These are phyloP conservation scores for Sebastes kiyomatsui DNA, from an alignment of 2,797 vertebrate genomes.

Conservation along the genomic window DNA sequence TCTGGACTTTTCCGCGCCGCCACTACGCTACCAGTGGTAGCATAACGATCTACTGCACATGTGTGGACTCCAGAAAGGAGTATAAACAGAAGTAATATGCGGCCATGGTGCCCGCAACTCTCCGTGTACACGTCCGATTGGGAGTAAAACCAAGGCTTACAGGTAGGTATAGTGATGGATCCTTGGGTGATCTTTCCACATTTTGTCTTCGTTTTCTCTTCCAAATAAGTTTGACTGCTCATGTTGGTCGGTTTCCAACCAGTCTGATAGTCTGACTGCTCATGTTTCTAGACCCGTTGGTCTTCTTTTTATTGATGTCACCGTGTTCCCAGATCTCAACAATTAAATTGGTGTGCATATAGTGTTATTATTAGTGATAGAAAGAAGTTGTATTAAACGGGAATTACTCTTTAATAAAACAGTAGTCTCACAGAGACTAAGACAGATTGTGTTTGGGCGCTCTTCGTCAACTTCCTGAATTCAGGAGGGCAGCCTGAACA, in stretches of 20 bases:
- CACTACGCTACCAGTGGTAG: neutral
- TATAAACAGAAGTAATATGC: neutral
- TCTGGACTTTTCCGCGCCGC: too few relatives aligned
- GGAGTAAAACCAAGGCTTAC: neutral
- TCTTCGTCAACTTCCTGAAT: neutral
- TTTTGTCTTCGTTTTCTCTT: neutral
- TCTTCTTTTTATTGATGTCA: neutral
- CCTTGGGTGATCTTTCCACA: neutral
- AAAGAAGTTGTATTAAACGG: neutral
- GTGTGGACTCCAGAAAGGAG: neutral
- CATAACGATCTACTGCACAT: neutral
- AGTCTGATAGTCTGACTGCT: neutral
- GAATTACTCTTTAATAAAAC: constrained; percentile 8
- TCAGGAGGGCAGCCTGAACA: neutral
- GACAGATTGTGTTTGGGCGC: neutral
- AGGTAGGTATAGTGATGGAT: neutral
- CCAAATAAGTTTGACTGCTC: neutral
- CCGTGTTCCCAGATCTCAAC: neutral
- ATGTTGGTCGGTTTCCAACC: neutral
- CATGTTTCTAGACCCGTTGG: neutral
- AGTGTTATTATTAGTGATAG: neutral
- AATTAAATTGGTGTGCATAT: neutral
- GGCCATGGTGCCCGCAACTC: too few relatives aligned
- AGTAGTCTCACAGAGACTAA: constrained; percentile 68
- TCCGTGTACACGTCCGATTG: neutral